A percentile compares a stretch with the other conserved stretches of the same genome.
Conservation (phyloP, 1,140 invertebrate genomes). For the Sitobion miscanthi region DNA sequence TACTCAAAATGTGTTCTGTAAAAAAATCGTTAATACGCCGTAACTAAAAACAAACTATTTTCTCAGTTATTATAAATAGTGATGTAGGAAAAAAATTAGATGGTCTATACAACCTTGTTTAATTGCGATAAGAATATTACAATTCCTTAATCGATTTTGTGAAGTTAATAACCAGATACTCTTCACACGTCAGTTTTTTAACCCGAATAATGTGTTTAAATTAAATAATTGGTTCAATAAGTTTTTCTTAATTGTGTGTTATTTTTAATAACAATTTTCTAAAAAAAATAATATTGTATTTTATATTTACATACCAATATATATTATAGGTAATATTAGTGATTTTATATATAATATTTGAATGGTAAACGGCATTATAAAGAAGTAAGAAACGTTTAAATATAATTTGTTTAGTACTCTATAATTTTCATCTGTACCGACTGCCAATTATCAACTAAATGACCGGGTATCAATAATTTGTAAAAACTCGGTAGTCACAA, state of each 20-base stretch:
- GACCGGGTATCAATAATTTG: conserved; percentile 21
- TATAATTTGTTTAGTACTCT: background rate
- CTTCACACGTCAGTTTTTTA: background rate
- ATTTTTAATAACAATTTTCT: background rate
- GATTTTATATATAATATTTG: background rate
- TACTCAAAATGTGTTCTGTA: conserved; percentile 31
- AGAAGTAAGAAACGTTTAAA: conserved; percentile 18
- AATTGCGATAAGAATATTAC: background rate
- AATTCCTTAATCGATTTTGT: background rate
- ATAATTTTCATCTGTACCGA: conserved; percentile 32
- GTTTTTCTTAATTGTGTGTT: background rate
- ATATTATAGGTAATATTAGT: background rate
- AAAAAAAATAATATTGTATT: background rate
- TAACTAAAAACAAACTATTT: conserved; percentile 9
- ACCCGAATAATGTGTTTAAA: background rate
- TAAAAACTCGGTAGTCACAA: conserved; percentile 37
- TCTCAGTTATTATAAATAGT: background rate
- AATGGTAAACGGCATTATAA: background rate
- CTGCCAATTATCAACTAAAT: conserved; percentile 20
- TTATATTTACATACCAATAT: background rate
- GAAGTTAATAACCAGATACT: background rate
- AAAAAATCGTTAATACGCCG: background rate
- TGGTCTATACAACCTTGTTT: background rate
- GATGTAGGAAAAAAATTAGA: background rate
- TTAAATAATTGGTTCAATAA: background rate